These are phyloP conservation scores for Periparus ater DNA, from an alignment of 2,797 vertebrate species.

Conservation along the genomic window DNA sequence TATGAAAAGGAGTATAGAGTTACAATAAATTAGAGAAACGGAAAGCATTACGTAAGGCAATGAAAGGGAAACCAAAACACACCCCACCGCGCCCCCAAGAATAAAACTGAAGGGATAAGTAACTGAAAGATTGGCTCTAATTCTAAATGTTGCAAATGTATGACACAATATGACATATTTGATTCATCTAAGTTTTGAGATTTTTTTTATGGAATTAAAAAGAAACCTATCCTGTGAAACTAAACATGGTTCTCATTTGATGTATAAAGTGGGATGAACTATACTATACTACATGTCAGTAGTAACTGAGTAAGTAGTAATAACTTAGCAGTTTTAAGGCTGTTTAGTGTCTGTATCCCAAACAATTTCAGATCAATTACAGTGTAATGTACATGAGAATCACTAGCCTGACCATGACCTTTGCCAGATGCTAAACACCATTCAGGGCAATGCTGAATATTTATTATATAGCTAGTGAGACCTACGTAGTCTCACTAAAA, in stretches of 20 bases:
- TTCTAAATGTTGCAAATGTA: background rate
- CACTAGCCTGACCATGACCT: background rate
- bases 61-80: background rate
- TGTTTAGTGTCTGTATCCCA: background rate
- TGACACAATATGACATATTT: background rate
- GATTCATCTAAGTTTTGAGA: background rate
- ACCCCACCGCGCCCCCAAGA: background rate
- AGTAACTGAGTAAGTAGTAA: too few species aligned
- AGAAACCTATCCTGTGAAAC: background rate
- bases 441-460: background rate
- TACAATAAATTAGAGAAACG: background rate
- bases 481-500: background rate
- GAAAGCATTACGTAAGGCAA: background rate
- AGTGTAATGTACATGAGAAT: background rate
- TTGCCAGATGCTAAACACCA: background rate
- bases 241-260: background rate
- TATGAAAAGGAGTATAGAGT: background rate
- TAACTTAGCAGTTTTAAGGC: background rate
- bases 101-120: background rate
- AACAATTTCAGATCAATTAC: background rate
- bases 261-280: background rate
- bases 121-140: background rate
- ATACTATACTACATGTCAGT: background rate
- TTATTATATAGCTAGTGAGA: background rate
- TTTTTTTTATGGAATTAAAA: background rate